Evolutionary conservation across 1,140 invertebrate genomes (phyloP).

Genomic region (Wasmannia auropunctata): DNA sequence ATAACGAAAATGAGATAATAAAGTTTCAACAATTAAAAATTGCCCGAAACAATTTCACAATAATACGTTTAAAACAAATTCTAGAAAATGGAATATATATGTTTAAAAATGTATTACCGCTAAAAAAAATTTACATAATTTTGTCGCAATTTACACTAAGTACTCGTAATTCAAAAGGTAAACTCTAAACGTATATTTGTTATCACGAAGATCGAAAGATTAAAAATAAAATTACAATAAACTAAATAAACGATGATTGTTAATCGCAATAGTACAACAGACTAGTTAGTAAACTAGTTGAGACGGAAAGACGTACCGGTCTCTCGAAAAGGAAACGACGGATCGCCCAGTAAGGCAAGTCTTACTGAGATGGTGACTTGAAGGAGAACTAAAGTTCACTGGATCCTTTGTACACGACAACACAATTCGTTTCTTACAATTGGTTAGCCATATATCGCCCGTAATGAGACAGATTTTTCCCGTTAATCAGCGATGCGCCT

Average conservation of each 20-base stretch:
- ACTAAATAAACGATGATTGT: background rate
- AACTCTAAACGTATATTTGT: background rate
- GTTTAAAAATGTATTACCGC: background rate
- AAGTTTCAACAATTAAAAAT: slow-evolving; percentile 9
- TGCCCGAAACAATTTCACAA: background rate
- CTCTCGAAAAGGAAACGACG: background rate
- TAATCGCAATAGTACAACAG: background rate
- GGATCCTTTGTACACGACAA: slow-evolving; percentile 4
- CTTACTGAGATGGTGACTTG: slow-evolving; percentile 4
- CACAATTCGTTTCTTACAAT: slow-evolving; percentile 54
- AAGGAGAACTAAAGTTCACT: slow-evolving; percentile 25
- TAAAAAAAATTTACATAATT: background rate
- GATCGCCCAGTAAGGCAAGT: background rate
- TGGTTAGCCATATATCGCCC: slow-evolving; percentile 10
- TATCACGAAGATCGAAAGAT: background rate
- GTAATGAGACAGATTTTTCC: slow-evolving; percentile 20
- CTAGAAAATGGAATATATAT: background rate
- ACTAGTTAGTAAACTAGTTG: background rate
- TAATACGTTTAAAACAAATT: background rate
- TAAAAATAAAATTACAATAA: background rate
- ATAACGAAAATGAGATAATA: background rate
- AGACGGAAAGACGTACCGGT: slow-evolving; percentile 8
- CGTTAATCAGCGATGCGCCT: slow-evolving; percentile 39
- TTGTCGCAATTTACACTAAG: background rate
- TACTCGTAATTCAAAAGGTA: background rate